These are phyloP conservation scores for Aphaenogaster ashmeadi DNA, from an alignment of 1,140 invertebrate species.

Conservation along the genomic window DNA sequence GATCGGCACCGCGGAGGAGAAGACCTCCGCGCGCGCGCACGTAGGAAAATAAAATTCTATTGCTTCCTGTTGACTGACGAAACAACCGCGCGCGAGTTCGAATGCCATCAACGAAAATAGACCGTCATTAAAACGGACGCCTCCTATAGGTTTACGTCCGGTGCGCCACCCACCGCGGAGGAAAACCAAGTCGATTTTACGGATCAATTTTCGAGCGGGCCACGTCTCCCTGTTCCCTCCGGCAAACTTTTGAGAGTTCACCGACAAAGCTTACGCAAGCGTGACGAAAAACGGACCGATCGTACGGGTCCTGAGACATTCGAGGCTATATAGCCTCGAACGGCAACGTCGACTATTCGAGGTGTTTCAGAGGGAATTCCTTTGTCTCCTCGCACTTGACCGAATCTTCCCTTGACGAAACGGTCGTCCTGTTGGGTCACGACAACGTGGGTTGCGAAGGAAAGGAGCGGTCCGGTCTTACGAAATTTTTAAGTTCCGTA, in stretches of 20 bases:
- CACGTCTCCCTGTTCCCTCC: not conserved
- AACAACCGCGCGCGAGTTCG: slow-evolving; percentile 60
- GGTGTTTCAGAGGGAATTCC: not conserved
- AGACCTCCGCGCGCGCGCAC: slow-evolving; percentile 44
- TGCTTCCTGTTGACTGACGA: slow-evolving; percentile 76
- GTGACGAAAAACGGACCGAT: slow-evolving; percentile 23
- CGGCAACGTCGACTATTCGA: not conserved
- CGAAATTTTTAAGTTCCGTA: not conserved
- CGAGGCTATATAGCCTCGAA: not conserved
- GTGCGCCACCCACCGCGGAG: slow-evolving; percentile 62
- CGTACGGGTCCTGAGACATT: not conserved
- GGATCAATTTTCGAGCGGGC: slow-evolving; percentile 9
- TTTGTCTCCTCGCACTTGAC: not conserved
- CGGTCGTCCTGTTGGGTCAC: too few relatives aligned
- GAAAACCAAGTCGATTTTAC: slow-evolving; percentile 54
- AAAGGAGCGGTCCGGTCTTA: not conserved
- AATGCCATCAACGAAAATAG: slow-evolving; percentile 74
- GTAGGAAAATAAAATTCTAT: slow-evolving; percentile 76
- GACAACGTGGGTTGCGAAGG: not conserved
- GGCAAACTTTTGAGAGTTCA: slow-evolving; percentile 2
- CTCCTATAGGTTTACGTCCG: slow-evolving; percentile 46
- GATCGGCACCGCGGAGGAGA: not conserved
- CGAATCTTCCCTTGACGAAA: not conserved
- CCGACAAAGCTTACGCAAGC: slow-evolving; percentile 17
- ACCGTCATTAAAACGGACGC: slow-evolving; percentile 72